Evolutionary conservation across 2,113 vertebrate genomes (phyloP).

Genomic region (Peromyscus leucopus): DNA sequence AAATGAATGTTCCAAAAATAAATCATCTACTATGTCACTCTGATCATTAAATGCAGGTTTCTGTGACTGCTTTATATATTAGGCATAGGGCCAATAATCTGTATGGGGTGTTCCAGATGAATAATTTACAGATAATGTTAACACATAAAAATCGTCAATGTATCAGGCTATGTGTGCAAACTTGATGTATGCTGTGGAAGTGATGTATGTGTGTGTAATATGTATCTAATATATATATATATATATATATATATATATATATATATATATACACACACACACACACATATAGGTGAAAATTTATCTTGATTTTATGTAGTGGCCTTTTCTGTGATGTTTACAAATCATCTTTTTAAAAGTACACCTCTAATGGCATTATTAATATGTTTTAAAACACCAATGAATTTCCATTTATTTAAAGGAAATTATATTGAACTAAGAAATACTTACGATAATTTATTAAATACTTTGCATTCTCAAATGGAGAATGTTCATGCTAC

Average conservation of each 20-base stretch:
- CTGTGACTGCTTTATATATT: not conserved
- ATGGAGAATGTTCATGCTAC: not conserved
- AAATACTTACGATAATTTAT: not conserved
- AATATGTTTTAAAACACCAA: not conserved
- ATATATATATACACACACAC: too few species aligned
- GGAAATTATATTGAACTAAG: not conserved
- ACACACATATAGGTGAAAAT: not conserved
- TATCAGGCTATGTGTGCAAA: not conserved
- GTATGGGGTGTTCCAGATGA: not conserved
- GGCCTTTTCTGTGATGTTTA: not conserved
- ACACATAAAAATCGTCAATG: not conserved
- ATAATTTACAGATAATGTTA: constrained; percentile 42
- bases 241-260: too few species aligned
- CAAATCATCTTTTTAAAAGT: not conserved
- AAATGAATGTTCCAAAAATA: constrained; percentile 43
- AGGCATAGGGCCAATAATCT: not conserved
- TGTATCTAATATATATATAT: too few species aligned
- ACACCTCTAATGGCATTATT: not conserved
- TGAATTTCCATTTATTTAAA: not conserved
- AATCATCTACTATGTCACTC: not conserved
- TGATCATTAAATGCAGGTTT: constrained; percentile 13
- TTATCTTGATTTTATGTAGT: not conserved
- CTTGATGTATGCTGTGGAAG: not conserved
- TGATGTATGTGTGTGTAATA: too few species aligned
- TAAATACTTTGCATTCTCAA: constrained; percentile 12